Conservation (phyloP, 2,888 invertebrate genomes). For the Watsonalla binaria region DNA sequence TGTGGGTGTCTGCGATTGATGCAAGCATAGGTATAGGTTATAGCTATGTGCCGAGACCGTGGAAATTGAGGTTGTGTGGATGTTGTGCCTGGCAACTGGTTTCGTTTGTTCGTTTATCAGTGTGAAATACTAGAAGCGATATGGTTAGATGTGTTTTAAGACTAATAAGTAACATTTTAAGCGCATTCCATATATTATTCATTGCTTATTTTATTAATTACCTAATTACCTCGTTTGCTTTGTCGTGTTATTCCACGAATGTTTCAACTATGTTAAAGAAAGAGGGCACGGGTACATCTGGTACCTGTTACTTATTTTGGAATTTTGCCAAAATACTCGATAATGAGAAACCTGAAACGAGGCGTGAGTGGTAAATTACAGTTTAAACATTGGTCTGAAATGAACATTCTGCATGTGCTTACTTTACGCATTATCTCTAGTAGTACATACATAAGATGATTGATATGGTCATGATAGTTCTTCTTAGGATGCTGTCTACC, state of each 20-base stretch:
- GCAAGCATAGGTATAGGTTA: constrained; percentile 32
- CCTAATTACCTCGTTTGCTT: too few species aligned
- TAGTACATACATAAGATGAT: too few species aligned
- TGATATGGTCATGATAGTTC: too few species aligned
- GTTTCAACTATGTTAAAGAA: background rate
- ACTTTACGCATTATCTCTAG: too few species aligned
- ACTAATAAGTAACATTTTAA: too few species aligned
- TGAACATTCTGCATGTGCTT: too few species aligned
- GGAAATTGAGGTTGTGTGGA: constrained; percentile 2
- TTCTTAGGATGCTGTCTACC: too few species aligned
- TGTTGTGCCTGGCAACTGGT: background rate
- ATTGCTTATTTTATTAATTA: too few species aligned
- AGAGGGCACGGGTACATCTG: background rate
- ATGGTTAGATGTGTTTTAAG: too few species aligned
- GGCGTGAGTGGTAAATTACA: background rate
- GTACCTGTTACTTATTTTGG: background rate
- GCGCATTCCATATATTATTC: too few species aligned
- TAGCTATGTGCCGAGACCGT: constrained; percentile 11
- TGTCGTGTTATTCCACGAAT: background rate
- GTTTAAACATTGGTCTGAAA: background rate
- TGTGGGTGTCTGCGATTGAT: constrained; percentile 52
- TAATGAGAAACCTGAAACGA: background rate
- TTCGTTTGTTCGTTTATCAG: background rate
- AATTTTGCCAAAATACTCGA: background rate
- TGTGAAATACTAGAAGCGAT: background rate